phyloP scores from a whole-genome alignment of 2,888 invertebrate genomes.

The Harpagoxenus sublaevis region DNA sequence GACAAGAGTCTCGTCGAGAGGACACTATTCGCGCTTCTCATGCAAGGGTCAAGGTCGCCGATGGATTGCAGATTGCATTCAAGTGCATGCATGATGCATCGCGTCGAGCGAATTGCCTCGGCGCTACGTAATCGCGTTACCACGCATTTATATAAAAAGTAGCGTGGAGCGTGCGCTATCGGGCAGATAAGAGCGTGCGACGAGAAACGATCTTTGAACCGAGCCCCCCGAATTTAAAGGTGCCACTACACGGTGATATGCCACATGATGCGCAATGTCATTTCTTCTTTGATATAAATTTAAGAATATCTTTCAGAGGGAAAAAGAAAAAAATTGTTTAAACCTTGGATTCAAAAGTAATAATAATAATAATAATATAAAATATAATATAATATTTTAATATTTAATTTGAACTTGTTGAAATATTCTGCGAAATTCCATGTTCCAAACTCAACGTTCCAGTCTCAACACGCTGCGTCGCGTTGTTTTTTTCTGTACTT shows the following conservation, averaged over 20 bases:
- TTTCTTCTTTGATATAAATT: neutral
- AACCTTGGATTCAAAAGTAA: neutral
- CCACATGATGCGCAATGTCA: neutral
- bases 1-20: neutral
- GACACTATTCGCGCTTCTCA: neutral
- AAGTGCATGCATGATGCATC: neutral
- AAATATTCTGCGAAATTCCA: neutral
- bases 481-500: neutral
- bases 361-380: neutral
- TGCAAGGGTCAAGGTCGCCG: conserved; percentile 6
- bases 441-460: neutral
- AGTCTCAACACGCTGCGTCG: neutral
- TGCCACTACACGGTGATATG: neutral
- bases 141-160: conserved; percentile 47
- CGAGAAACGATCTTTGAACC: conserved; percentile 43
- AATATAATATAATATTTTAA: neutral
- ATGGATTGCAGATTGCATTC: conserved; percentile 9
- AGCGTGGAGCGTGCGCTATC: conserved; percentile 21
- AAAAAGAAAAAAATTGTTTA: neutral
- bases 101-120: neutral
- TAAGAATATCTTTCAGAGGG: neutral
- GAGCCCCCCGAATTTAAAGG: conserved; percentile 38
- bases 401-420: neutral
- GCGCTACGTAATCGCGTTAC: neutral
- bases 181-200: conserved; percentile 35